Evolutionary conservation across 2,888 invertebrate genomes (phyloP).

Genomic region (Ryuthela nishihirai): DNA sequence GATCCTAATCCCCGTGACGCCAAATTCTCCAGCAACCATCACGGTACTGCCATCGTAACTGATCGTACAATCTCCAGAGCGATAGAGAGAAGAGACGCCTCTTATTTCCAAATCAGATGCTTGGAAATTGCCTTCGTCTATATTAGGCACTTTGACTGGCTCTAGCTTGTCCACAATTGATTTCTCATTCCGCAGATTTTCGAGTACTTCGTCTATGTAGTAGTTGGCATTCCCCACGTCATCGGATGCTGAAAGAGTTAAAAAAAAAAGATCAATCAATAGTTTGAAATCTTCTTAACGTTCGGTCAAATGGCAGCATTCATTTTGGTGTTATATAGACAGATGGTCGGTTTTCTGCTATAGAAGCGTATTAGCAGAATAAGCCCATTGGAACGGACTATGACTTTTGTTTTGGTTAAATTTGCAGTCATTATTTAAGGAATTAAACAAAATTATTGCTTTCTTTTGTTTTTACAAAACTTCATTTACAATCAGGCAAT

Average conservation of each 20-base stretch:
- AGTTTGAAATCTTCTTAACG: no score
- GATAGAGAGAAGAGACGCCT: not conserved
- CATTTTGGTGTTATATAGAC: no score
- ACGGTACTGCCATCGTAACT: not conserved
- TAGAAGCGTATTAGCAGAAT: no score
- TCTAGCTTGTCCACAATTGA: not conserved
- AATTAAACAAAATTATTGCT: no score
- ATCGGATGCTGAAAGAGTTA: not conserved
- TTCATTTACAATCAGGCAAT: no score
- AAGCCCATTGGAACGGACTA: no score
- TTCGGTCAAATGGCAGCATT: no score
- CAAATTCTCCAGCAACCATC: not conserved
- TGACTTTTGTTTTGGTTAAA: no score
- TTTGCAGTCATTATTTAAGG: no score
- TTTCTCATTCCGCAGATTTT: constrained; percentile 2
- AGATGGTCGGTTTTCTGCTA: no score
- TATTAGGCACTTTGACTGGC: not conserved
- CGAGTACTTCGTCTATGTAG: constrained; percentile 3
- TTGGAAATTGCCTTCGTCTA: not conserved
- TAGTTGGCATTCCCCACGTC: constrained; percentile 4
- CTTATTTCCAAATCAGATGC: not conserved
- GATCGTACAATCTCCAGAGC: constrained; percentile 1
- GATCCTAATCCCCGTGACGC: not conserved
- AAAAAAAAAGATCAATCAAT: no score
- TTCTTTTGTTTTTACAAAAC: no score